These are phyloP conservation scores for Caenorhabditis virilis DNA, from an alignment of 2,888 invertebrate species.

Conservation along the genomic window DNA sequence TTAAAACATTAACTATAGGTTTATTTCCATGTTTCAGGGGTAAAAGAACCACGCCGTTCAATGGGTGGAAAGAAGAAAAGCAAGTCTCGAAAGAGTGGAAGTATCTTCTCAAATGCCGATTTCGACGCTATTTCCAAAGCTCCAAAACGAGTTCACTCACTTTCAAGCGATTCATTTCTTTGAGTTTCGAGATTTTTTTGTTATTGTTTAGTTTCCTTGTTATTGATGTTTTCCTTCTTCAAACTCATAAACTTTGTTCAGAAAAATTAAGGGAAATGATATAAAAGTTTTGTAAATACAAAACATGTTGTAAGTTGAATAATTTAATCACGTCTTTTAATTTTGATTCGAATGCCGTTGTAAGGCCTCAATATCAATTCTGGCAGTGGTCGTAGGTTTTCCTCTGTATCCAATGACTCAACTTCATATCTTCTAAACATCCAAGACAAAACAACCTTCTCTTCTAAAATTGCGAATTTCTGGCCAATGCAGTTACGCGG, in stretches of 20 bases:
- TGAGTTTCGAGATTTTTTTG: neutral
- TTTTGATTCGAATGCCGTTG: conserved; percentile 24
- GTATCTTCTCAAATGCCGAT: conserved; percentile 41
- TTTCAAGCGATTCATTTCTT: conserved; percentile 28
- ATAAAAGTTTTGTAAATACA: neutral
- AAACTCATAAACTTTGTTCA: neutral
- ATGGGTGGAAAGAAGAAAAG: conserved; percentile 25
- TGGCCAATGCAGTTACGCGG: conserved; percentile 68
- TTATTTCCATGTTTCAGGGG: conserved; percentile 9
- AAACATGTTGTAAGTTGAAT: neutral
- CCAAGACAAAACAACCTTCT: conserved; percentile 68
- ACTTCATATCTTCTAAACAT: conserved; percentile 32
- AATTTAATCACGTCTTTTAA: conserved; percentile 11
- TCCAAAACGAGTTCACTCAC: conserved; percentile 25
- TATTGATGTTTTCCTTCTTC: neutral
- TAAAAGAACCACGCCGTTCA: conserved; percentile 33
- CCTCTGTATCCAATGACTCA: conserved; percentile 16
- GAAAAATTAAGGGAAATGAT: neutral
- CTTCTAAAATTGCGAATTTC: conserved; percentile 71
- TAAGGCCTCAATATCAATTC: conserved; percentile 30
- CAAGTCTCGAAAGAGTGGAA: conserved; percentile 9
- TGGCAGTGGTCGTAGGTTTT: conserved; percentile 26
- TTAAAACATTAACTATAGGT: neutral
- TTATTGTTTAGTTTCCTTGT: neutral
- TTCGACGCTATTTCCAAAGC: conserved; percentile 25